phyloP scores from a whole-genome alignment of 2,888 invertebrate species.

The Cecidostiba fungosa region DNA sequence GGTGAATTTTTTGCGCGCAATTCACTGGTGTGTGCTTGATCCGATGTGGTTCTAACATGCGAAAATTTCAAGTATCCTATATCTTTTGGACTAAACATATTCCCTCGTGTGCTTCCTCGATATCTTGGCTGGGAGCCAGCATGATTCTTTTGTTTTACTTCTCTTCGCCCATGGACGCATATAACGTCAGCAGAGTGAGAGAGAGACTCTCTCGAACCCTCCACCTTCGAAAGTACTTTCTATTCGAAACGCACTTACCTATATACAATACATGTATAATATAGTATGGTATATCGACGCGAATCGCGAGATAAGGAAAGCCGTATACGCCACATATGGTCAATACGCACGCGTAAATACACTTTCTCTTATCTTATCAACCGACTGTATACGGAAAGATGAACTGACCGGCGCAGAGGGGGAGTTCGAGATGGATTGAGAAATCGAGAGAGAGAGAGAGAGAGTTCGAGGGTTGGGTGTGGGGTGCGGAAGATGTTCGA shows the following conservation, averaged over 20 bases:
- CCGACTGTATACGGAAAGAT: conserved; percentile 5
- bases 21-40: too few species aligned
- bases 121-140: conserved; percentile 71
- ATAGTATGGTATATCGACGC: neutral
- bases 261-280: neutral
- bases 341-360: conserved; percentile 64
- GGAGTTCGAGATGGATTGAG: neutral
- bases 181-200: neutral
- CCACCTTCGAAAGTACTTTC: neutral
- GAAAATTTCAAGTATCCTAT: too few species aligned
- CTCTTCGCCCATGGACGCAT: conserved; percentile 37
- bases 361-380: conserved; percentile 42
- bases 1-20: neutral
- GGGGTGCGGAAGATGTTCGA: neutral
- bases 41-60: too few species aligned
- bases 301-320: conserved; percentile 6
- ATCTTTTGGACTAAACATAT: neutral
- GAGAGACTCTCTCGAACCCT: too few species aligned
- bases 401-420: neutral
- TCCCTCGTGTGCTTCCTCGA: neutral
- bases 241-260: conserved; percentile 34
- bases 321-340: conserved; percentile 66
- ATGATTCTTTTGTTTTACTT: conserved; percentile 79
- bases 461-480: neutral
- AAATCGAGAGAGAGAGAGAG: neutral